Conservation (phyloP, 2,888 invertebrate genomes). For the Cyrtodaria siliqua region DNA sequence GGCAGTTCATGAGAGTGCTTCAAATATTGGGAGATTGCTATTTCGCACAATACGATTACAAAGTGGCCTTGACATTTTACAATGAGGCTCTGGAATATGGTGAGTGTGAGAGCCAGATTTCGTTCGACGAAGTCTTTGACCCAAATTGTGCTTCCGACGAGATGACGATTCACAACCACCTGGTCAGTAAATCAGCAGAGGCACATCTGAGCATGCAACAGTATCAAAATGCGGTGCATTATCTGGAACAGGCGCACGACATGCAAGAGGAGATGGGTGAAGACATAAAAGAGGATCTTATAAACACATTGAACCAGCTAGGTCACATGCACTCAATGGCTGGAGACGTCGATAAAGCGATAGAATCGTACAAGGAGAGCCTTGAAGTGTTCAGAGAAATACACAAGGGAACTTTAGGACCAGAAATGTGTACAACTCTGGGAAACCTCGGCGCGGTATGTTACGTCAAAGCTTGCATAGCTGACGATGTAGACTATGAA, state of each 20-base stretch:
- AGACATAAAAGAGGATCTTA: slow-evolving; percentile 84
- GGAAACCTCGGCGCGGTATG: slow-evolving; percentile 84
- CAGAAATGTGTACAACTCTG: slow-evolving; percentile 81
- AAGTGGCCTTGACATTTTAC: slow-evolving; percentile 81
- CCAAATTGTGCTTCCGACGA: slow-evolving; percentile 75
- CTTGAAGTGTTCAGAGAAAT: slow-evolving; percentile 82
- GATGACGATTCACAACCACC: slow-evolving; percentile 84
- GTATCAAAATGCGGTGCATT: slow-evolving; percentile 82
- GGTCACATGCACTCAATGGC: slow-evolving; percentile 84
- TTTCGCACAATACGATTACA: slow-evolving; percentile 82
- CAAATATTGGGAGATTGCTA: slow-evolving; percentile 83
- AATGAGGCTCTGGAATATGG: slow-evolving; percentile 83
- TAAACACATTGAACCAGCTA: slow-evolving; percentile 81
- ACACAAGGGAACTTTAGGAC: slow-evolving; percentile 78
- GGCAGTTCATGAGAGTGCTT: slow-evolving; percentile 81
- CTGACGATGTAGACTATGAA: slow-evolving; percentile 80
- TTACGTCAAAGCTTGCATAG: slow-evolving; percentile 84
- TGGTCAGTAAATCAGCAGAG: slow-evolving; percentile 84
- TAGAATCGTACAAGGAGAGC: slow-evolving; percentile 84
- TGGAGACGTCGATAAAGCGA: slow-evolving; percentile 84
- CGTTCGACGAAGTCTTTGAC: slow-evolving; percentile 72
- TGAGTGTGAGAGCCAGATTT: slow-evolving; percentile 73
- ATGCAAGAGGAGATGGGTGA: slow-evolving; percentile 83
- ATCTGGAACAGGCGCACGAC: slow-evolving; percentile 84
- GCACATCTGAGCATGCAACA: slow-evolving; percentile 84